Percentiles rank a stretch among this genome's conserved stretches.
phyloP scores from a whole-genome alignment of 2,797 vertebrate genomes.

The Cyclopterus lumpus region DNA sequence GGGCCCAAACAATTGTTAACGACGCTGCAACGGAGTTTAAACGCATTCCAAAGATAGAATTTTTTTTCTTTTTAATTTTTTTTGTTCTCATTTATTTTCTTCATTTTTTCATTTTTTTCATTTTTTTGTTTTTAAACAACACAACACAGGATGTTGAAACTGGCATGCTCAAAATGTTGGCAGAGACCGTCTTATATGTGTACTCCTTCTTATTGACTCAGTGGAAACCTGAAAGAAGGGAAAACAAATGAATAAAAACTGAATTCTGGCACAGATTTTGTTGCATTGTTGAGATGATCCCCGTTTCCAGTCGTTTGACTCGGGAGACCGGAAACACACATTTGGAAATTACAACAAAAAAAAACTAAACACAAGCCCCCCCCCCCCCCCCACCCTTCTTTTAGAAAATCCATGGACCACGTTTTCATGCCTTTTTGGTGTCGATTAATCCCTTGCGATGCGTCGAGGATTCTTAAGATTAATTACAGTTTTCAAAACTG shows the following conservation, averaged over 20 bases:
- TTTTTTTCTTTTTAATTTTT: neutral
- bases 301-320: slow-evolving; percentile 44
- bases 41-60: slow-evolving; percentile 82
- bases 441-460: slow-evolving; percentile 62
- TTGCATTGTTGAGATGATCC: slow-evolving; percentile 56
- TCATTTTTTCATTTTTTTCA: slow-evolving; percentile 34
- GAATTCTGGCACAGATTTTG: slow-evolving; percentile 41
- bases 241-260: slow-evolving; percentile 33
- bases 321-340: slow-evolving; percentile 39
- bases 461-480: slow-evolving; percentile 56
- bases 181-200: slow-evolving; percentile 72
- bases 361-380: slow-evolving; percentile 52
- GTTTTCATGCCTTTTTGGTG: slow-evolving; percentile 71
- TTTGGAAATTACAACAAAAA: slow-evolving; percentile 56
- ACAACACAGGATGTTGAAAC: slow-evolving; percentile 87
- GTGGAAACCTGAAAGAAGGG: slow-evolving; percentile 43
- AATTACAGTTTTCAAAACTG: slow-evolving; percentile 59
- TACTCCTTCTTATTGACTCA: slow-evolving; percentile 53
- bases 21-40: slow-evolving; percentile 85
- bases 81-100: neutral
- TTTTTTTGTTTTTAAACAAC: slow-evolving; percentile 73
- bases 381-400: slow-evolving; percentile 13
- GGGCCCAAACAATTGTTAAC: slow-evolving; percentile 81
- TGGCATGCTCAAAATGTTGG: slow-evolving; percentile 85
- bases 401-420: slow-evolving; percentile 50